phyloP scores from a whole-genome alignment of 2,113 vertebrate genomes.

The Formicarius rufipectus region DNA sequence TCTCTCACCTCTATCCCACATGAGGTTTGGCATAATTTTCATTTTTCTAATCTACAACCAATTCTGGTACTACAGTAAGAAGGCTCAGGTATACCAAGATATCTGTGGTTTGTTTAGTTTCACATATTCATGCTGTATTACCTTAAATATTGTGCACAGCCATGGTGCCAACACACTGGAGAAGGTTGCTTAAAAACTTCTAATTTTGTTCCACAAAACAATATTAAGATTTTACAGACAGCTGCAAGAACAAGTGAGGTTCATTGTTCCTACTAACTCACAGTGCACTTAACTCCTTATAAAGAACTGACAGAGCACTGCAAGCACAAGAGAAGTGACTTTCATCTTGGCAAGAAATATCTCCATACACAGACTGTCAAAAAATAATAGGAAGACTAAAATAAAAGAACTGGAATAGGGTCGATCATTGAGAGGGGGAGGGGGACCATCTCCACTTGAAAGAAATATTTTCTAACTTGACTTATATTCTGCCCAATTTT shows the following conservation, averaged over 20 bases:
- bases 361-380: constrained; percentile 59
- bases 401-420: constrained; percentile 12
- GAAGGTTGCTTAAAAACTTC: not conserved
- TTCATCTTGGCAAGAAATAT: constrained; percentile 67
- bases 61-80: not conserved
- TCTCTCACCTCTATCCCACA: not conserved
- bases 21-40: not conserved
- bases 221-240: constrained; percentile 6
- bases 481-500: not conserved
- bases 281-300: constrained; percentile 50
- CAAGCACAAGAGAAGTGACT: constrained; percentile 31
- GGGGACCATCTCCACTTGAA: not conserved
- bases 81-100: not conserved
- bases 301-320: constrained; percentile 50
- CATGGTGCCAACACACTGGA: accelerated
- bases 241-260: not conserved
- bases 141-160: not conserved
- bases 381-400: constrained; percentile 45
- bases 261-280: constrained; percentile 46
- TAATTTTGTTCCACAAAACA: not conserved
- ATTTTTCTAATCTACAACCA: not conserved
- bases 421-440: not conserved
- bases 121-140: not conserved
- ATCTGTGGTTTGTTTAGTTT: not conserved
- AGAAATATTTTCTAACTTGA: constrained; percentile 2